Conservation (phyloP, 92 coral and sea anemone genomes). For the Siderastrea radians region DNA sequence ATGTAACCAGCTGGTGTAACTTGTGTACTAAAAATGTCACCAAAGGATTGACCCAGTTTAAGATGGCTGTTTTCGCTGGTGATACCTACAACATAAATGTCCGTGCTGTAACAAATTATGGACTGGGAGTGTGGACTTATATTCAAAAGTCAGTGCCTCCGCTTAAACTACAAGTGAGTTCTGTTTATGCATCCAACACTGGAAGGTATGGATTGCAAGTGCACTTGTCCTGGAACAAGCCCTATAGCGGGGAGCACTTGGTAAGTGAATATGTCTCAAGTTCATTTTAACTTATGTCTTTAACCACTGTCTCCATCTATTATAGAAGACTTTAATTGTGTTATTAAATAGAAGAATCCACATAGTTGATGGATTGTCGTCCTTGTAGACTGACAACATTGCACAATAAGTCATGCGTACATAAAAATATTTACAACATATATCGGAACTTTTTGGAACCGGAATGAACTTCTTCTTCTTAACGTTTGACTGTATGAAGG, state of each 20-base stretch:
- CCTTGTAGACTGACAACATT: too few species aligned
- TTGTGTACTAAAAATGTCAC: background rate
- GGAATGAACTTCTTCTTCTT: too few species aligned
- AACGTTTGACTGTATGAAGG: too few species aligned
- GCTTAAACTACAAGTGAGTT: background rate
- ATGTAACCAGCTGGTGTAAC: constrained; percentile 15
- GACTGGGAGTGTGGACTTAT: background rate
- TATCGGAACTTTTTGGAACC: too few species aligned
- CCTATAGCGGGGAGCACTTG: background rate
- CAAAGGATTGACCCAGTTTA: background rate
- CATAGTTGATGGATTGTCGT: too few species aligned
- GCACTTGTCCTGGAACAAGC: background rate
- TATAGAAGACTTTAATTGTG: too few species aligned
- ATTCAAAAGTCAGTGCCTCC: constrained; percentile 13
- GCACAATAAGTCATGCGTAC: too few species aligned
- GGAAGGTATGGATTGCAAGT: background rate
- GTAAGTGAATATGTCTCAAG: background rate
- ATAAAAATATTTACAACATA: too few species aligned
- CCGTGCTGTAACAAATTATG: background rate
- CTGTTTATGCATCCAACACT: background rate
- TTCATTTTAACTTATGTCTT: background rate
- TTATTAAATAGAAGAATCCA: too few species aligned
- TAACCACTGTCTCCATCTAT: too few species aligned
- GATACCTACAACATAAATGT: constrained; percentile 5
- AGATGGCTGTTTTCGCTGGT: background rate